A percentile compares a stretch with the other conserved stretches of the same genome.
These are phyloP conservation scores for Ceratitis capitata DNA, from an alignment of 1,140 invertebrate species.

Conservation along the genomic window DNA sequence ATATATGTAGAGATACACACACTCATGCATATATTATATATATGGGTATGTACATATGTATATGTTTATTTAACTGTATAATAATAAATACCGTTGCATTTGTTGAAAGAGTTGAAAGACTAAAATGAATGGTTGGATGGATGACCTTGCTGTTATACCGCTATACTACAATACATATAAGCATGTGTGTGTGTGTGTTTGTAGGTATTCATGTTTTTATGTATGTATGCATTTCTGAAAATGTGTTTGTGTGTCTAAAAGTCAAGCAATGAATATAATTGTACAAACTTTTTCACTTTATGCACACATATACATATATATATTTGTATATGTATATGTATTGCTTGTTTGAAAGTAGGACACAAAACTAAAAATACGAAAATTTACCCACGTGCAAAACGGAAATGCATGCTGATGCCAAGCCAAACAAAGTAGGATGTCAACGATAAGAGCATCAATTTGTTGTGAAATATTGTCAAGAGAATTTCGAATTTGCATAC, in stretches of 20 bases:
- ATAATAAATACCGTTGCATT: no score
- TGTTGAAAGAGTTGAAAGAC: neutral
- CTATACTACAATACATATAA: neutral
- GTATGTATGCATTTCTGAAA: no score
- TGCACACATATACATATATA: no score
- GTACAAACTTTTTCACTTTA: neutral
- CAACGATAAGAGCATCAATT: neutral
- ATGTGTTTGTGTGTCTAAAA: no score
- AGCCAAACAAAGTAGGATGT: neutral
- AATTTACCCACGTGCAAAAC: conserved; percentile 6
- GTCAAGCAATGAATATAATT: neutral
- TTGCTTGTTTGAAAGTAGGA: neutral
- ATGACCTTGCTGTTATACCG: conserved; percentile 22
- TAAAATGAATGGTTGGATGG: neutral
- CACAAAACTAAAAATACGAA: neutral
- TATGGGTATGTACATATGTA: neutral
- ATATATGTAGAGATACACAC: no score
- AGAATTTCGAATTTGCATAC: neutral
- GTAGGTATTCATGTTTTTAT: no score
- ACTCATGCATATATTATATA: no score
- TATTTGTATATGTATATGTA: no score
- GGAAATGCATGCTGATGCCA: conserved; percentile 15
- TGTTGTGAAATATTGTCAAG: neutral
- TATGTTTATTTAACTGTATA: no score
- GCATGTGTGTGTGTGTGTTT: no score